Evolutionary conservation across 2,888 invertebrate genomes (phyloP), one percentile per base, ranked within the genome.

Genomic region (Cinara cedri): DNA sequence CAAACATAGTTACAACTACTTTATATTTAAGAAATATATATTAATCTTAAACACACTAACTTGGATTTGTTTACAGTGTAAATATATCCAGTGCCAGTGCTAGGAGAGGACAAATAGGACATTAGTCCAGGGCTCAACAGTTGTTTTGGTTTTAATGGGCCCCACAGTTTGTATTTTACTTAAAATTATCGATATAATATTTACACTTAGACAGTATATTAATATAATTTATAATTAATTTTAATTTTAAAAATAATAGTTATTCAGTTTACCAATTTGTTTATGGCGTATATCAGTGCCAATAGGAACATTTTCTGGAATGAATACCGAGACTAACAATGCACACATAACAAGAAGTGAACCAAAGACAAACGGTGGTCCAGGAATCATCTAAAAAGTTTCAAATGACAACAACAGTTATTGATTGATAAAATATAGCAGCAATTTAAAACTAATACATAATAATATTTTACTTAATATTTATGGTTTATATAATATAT

Each of bases 351-450:
- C 98, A 87, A 99, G 90, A 85, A 98, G 89, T 76, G 98, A 97
- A 81, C 99, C 99, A 87, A 98, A 94, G 82, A 98, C 95, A 87
- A 99, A 99, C 16, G 99, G 98, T 81, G 99, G 99, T 1, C 99
- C 99, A 54, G 98, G 98, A 85, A 98, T 91, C 85, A 96, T 87
- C 88, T 94, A 88, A 82, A 87, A 86, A n/a, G n/a, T 63, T 0
- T 3, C 13, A 21, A 83, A 83, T 82, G 54, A 82, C 82, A 81
- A 81, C 1, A 46, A 16, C 3, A 9, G 49, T 19, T 6, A 46
- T 26, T 49, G 46, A 21, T 24, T 44, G 16, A 16, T 16, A 4
- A 16, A 57, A 24, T 10, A 51, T n/a, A 24, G 16, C 6, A 14
- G 4, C 44, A 44, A 44, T 55, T 16, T 16, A 26, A n/a, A 42